phyloP scores from a whole-genome alignment of 2,797 vertebrate species.

The Sandelia bainsii region DNA sequence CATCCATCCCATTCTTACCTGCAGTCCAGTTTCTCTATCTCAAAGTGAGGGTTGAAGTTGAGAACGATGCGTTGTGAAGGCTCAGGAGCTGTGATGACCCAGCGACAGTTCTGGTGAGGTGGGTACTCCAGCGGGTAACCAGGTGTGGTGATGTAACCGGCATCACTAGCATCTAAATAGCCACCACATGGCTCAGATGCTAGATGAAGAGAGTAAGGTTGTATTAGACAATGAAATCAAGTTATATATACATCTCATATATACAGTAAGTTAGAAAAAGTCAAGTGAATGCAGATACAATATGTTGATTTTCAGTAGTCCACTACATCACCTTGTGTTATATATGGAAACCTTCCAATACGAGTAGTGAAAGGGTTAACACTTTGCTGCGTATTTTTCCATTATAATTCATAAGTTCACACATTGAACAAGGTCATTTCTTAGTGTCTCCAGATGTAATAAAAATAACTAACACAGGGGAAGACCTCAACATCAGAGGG shows the following conservation, averaged over 20 bases:
- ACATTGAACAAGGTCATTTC: background rate
- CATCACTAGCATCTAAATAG: conserved; percentile 91
- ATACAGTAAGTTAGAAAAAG: background rate
- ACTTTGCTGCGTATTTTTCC: background rate
- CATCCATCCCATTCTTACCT: conserved; percentile 84
- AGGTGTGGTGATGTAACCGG: conserved; percentile 97
- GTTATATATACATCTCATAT: background rate
- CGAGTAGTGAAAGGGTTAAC: background rate
- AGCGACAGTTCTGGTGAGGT: conserved; percentile 96
- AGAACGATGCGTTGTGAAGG: conserved; percentile 96
- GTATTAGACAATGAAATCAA: conserved; percentile 7
- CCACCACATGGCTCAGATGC: conserved; percentile 88
- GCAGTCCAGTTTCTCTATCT: conserved; percentile 98
- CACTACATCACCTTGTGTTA: background rate
- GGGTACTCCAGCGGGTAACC: conserved; percentile 99
- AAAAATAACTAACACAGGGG: background rate
- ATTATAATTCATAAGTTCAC: background rate
- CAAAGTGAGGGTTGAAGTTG: conserved; percentile 99
- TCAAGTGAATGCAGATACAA: background rate
- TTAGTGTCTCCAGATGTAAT: background rate
- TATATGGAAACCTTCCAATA: background rate
- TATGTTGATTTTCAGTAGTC: background rate
- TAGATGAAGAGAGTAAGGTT: conserved; percentile 33
- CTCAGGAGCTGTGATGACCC: conserved; percentile 95
- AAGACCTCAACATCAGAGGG: background rate